Evolutionary conservation across 2,797 vertebrate genomes (phyloP).

Genomic region (Acipenser ruthenus): DNA sequence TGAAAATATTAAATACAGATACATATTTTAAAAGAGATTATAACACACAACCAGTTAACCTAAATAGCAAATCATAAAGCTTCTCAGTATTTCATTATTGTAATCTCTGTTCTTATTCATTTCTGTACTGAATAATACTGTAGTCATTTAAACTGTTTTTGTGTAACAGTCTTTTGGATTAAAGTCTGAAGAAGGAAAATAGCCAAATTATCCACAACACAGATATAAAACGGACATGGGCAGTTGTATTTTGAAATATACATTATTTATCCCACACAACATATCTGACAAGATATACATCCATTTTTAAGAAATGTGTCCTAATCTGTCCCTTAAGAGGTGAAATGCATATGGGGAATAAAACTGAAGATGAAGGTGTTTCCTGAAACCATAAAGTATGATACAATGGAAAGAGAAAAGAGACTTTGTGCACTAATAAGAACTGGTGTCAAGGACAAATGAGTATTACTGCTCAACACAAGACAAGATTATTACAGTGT

Average conservation of each 20-base stretch:
- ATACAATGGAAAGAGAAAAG: background rate
- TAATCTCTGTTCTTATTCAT: too few relatives aligned
- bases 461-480: conserved; percentile 14
- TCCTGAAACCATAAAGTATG: conserved; percentile 11
- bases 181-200: background rate
- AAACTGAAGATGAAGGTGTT: conserved; percentile 6
- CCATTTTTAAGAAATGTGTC: conserved; percentile 3
- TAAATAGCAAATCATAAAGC: too few relatives aligned
- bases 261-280: background rate
- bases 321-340: conserved; percentile 9
- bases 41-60: too few relatives aligned
- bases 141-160: conserved; percentile 9
- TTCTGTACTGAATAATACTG: background rate
- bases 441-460: conserved; percentile 16
- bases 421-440: conserved; percentile 11
- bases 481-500: conserved; percentile 15
- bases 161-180: conserved; percentile 10
- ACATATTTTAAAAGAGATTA: too few relatives aligned
- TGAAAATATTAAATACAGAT: too few relatives aligned
- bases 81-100: too few relatives aligned
- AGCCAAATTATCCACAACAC: conserved; percentile 8
- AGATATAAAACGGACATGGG: too few relatives aligned
- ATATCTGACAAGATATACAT: conserved; percentile 5
- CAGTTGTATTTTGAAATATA: background rate
- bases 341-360: conserved; percentile 5